phyloP scores from a whole-genome alignment of 2,888 invertebrate genomes.

The Gonocerus acuteangulatus region DNA sequence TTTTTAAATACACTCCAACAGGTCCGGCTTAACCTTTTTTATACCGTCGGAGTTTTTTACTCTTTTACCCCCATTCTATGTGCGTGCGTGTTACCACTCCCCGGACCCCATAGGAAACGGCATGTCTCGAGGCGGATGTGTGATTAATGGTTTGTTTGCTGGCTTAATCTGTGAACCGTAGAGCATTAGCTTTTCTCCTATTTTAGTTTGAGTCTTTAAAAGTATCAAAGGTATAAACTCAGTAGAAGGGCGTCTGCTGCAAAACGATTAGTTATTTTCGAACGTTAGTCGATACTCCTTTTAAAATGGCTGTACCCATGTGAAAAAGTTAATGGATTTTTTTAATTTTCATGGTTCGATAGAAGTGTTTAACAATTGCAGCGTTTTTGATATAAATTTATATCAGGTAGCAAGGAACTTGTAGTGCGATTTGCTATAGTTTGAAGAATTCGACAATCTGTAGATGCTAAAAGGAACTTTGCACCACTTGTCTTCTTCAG shows the following conservation, averaged over 20 bases:
- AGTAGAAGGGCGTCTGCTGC: neutral
- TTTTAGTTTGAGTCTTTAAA: neutral
- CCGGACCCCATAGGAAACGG: neutral
- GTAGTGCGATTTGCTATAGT: no score
- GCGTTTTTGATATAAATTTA: no score
- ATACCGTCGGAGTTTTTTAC: neutral
- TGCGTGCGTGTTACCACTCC: neutral
- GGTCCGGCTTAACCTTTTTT: neutral
- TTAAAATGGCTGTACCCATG: no score
- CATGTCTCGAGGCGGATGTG: neutral
- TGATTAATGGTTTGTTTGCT: conserved; percentile 23
- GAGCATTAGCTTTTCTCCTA: conserved; percentile 9
- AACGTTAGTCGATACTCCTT: neutral
- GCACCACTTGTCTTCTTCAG: no score
- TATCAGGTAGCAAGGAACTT: no score
- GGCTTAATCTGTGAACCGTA: neutral
- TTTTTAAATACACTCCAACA: conserved; percentile 2
- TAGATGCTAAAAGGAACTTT: no score
- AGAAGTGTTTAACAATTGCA: no score
- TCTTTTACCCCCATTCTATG: neutral
- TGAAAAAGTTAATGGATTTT: no score
- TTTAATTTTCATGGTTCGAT: no score
- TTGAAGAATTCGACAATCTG: no score
- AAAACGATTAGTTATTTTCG: neutral
- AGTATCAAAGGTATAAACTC: neutral